Conservation (phyloP, 2,888 invertebrate genomes). For the Andricus curvator region DNA sequence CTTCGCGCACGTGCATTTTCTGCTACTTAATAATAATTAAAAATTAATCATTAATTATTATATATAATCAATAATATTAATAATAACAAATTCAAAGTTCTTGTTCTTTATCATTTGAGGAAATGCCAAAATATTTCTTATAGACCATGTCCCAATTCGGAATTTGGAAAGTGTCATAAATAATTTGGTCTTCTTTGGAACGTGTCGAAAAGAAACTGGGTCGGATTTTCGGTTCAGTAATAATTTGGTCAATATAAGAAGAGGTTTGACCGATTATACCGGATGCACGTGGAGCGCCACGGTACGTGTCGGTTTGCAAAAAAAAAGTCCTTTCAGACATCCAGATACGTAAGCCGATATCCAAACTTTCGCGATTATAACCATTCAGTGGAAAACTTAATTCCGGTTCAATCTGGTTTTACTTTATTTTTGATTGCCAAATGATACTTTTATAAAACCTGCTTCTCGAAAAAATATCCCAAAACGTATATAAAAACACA, state of each 20-base stretch:
- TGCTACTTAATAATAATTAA: no score
- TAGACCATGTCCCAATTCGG: not conserved
- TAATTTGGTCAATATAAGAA: slow-evolving; percentile 30
- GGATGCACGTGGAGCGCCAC: slow-evolving; percentile 29
- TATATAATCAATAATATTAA: no score
- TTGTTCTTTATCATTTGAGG: no score
- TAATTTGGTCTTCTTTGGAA: not conserved
- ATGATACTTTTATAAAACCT: not conserved
- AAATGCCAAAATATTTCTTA: no score
- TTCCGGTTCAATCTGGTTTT: slow-evolving; percentile 15
- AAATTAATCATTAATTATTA: no score
- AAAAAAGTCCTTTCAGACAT: slow-evolving; percentile 26
- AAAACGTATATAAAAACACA: not conserved
- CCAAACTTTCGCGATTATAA: slow-evolving; percentile 37
- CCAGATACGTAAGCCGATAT: slow-evolving; percentile 7
- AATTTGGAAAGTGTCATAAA: not conserved
- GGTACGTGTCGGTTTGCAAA: slow-evolving; percentile 22
- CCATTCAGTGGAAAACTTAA: slow-evolving; percentile 28
- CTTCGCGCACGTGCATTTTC: no score
- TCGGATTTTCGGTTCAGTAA: slow-evolving; percentile 17
- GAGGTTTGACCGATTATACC: slow-evolving; percentile 27
- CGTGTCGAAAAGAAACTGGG: not conserved
- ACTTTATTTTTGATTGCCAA: not conserved
- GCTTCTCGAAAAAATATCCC: not conserved
- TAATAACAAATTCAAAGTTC: no score